Conservation (phyloP, 2,797 vertebrate species). For the Lacerta agilis region DNA sequence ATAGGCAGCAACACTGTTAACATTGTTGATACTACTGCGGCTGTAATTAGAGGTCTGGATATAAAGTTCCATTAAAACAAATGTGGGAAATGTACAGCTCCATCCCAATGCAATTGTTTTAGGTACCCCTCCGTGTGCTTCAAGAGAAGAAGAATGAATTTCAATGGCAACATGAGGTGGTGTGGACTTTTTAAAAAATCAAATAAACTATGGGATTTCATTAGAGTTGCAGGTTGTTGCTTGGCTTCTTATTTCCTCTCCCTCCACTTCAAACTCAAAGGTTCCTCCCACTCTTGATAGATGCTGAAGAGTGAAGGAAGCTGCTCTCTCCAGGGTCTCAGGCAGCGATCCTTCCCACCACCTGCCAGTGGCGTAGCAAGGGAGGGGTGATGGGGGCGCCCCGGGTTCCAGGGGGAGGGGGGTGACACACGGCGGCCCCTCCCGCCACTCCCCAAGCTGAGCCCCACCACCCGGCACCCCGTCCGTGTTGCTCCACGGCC, state of each 20-base stretch:
- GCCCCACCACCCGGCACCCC: no score
- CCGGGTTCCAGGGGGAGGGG: no score
- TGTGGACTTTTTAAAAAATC: not conserved
- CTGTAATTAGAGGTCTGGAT: conserved; percentile 39
- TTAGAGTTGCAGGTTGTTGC: not conserved
- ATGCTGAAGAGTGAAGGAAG: not conserved
- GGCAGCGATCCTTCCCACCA: not conserved
- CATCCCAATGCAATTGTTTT: conserved; percentile 11
- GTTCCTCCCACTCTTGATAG: not conserved
- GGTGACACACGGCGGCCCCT: no score
- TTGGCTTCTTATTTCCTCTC: not conserved
- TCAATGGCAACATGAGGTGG: not conserved
- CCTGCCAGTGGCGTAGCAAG: not conserved
- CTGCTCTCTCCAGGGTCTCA: not conserved
- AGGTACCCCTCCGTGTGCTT: not conserved
- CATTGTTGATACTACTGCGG: conserved; percentile 35
- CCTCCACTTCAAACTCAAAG: not conserved
- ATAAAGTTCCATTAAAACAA: conserved; percentile 42
- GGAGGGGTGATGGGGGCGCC: no score
- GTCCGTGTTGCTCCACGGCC: no score
- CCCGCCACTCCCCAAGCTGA: no score
- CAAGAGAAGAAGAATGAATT: not conserved
- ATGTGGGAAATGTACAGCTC: conserved; percentile 34
- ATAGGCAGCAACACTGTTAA: conserved; percentile 44
- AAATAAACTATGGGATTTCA: not conserved